These are phyloP conservation scores for Henricia sp. DNA, from an alignment of 53 echinoderm and acorn worm genomes.

Conservation along the genomic window DNA sequence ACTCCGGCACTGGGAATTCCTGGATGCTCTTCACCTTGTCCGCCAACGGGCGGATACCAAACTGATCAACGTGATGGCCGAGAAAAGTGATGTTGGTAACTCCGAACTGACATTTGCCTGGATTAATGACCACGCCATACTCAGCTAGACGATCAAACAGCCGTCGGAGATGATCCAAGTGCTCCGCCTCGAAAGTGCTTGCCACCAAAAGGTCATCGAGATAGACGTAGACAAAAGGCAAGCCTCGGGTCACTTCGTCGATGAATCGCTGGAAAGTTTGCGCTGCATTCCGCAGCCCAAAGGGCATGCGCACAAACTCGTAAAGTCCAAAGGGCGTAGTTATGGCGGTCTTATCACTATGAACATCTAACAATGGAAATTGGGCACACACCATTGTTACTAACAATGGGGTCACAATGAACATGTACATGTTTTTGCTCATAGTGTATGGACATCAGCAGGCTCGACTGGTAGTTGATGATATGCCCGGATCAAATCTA, in stretches of 20 bases:
- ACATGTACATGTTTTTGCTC: too few species aligned
- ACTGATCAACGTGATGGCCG: slow-evolving; percentile 24
- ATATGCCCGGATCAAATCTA: slow-evolving; percentile 46
- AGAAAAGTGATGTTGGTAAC: slow-evolving; percentile 3
- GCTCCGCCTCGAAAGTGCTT: not conserved
- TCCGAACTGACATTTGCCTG: slow-evolving; percentile 48
- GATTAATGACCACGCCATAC: too few species aligned
- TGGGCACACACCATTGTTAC: too few species aligned
- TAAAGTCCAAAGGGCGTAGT: too few species aligned
- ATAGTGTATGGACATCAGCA: too few species aligned
- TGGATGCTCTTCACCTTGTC: slow-evolving; percentile 36
- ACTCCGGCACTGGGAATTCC: slow-evolving; percentile 35
- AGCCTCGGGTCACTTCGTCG: too few species aligned
- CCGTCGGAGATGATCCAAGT: not conserved
- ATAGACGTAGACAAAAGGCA: not conserved
- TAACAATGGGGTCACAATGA: too few species aligned
- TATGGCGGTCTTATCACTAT: too few species aligned
- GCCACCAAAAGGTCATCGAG: not conserved
- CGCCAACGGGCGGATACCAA: slow-evolving; percentile 22
- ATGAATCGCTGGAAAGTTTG: too few species aligned
- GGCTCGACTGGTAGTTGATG: slow-evolving; percentile 48
- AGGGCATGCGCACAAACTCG: too few species aligned
- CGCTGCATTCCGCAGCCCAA: too few species aligned
- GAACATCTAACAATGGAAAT: too few species aligned
- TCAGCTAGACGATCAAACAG: slow-evolving; percentile 27